phyloP scores from a whole-genome alignment of 2,113 vertebrate species.

The Talpa occidentalis region DNA sequence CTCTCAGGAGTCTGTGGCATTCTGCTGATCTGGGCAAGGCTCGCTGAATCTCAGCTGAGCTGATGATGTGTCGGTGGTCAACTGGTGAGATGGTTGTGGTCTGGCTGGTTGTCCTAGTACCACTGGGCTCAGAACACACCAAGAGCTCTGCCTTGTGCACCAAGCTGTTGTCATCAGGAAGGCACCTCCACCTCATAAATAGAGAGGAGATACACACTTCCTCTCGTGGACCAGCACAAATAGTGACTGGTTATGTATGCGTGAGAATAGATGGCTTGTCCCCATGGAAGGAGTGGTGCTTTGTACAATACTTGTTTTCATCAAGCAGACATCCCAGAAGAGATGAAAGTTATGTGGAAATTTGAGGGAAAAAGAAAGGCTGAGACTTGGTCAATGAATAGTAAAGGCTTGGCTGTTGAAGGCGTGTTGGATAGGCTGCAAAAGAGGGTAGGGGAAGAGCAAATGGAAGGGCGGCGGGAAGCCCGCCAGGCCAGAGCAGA shows the following conservation, averaged over 20 bases:
- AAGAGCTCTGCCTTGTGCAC: neutral
- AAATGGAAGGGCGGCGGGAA: neutral
- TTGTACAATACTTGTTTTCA: neutral
- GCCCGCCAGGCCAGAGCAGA: constrained; percentile 30
- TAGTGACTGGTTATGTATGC: neutral
- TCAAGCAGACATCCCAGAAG: neutral
- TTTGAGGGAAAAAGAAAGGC: neutral
- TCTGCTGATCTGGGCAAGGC: neutral
- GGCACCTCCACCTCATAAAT: neutral
- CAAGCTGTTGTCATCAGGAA: neutral
- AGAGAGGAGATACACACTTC: neutral
- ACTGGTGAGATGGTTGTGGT: neutral
- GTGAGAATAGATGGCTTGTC: neutral
- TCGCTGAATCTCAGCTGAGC: neutral
- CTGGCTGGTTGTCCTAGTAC: neutral
- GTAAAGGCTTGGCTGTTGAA: neutral
- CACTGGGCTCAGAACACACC: neutral
- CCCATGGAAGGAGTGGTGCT: neutral
- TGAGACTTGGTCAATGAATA: neutral
- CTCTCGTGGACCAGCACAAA: neutral
- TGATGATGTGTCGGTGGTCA: neutral
- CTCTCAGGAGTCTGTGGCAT: neutral
- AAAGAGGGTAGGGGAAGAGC: neutral
- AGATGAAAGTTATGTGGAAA: constrained; percentile 23
- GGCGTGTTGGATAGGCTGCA: neutral